Evolutionary conservation across 2,888 invertebrate genomes (phyloP), one percentile per base, ranked within the genome.

Genomic region (Xestia c-nigrum): DNA sequence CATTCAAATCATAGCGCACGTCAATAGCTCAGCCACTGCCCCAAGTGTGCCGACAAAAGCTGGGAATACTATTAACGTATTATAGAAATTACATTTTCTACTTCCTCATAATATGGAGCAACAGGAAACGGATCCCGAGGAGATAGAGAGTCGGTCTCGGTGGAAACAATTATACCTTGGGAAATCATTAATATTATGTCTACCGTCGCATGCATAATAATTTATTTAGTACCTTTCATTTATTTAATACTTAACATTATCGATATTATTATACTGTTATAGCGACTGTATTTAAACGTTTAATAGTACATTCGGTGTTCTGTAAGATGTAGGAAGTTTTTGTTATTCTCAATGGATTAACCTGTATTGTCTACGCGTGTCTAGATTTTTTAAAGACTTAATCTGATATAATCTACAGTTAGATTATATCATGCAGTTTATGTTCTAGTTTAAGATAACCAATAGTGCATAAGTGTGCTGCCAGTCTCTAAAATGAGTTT

Each of bases 81-180:
- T 21, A 38, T 46, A 72, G 68, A 72, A 74, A 80, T 24, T 61
- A 4, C 61, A 57, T 74, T 73, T 31, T 71, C 40, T 69, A 68
- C 46, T 68, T 64, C 68, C 43, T 43, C 31, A 40, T 64, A 38
- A 65, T 64, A 72, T 64, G 59, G 70, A 76, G 55, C 61, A 40
- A 14, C 59, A 81, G 82, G 79, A 76, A 81, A 79, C 72, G 76
- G 76, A 76, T 68, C 69, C 59, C 52, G 31, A 43, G 52, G 43
- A 64, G 21, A 46, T 67, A 85, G 76, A 79, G 72, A 79, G 76
- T 72, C 72, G 70, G 67, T 85, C 84, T 75, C 81, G 47, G 57
- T 67, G 75, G 84, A 43, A 65, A 59, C 24, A 46, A 50, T 47
- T 78, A 40, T 64, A 73, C 61, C 78, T 75, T 65, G 76, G 81